phyloP scores from a whole-genome alignment of 1,140 invertebrate species.

The Euwallacea fornicatus region DNA sequence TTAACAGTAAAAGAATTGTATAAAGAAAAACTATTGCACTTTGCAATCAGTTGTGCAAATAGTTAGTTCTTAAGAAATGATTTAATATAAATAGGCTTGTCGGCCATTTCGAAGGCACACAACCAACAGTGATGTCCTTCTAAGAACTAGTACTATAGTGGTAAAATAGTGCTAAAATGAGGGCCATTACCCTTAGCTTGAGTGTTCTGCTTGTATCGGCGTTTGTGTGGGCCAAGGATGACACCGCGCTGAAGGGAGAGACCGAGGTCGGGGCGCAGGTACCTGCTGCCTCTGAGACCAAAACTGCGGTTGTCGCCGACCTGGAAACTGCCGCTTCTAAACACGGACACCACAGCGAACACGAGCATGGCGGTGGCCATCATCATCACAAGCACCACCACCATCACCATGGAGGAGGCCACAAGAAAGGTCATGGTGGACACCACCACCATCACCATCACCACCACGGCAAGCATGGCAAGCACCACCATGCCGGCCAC shows the following conservation, averaged over 20 bases:
- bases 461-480: conserved; percentile 70
- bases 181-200: conserved; percentile 44
- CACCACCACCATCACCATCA: conserved; percentile 69
- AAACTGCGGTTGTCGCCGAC: conserved; percentile 13
- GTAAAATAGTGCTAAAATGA: conserved; percentile 41
- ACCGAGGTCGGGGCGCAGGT: not conserved
- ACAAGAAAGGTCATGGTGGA: conserved; percentile 68
- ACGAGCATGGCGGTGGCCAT: conserved; percentile 65
- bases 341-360: conserved; percentile 54
- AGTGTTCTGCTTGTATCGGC: conserved; percentile 40
- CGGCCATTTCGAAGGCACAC: conserved; percentile 6
- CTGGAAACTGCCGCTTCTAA: conserved; percentile 21
- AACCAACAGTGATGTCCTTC: conserved; percentile 25
- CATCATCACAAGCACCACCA: conserved; percentile 65
- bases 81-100: conserved; percentile 30
- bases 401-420: conserved; percentile 65
- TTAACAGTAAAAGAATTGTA: conserved; percentile 14
- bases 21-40: conserved; percentile 27
- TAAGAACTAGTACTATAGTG: conserved; percentile 13
- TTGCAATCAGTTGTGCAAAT: conserved; percentile 25
- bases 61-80: conserved; percentile 29
- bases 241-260: conserved; percentile 43
- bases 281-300: not conserved
- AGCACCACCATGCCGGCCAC: conserved; percentile 70
- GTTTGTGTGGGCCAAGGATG: conserved; percentile 17